These are phyloP conservation scores for Eospalax fontanierii DNA, from an alignment of 2,797 vertebrate genomes.

Conservation along the genomic window DNA sequence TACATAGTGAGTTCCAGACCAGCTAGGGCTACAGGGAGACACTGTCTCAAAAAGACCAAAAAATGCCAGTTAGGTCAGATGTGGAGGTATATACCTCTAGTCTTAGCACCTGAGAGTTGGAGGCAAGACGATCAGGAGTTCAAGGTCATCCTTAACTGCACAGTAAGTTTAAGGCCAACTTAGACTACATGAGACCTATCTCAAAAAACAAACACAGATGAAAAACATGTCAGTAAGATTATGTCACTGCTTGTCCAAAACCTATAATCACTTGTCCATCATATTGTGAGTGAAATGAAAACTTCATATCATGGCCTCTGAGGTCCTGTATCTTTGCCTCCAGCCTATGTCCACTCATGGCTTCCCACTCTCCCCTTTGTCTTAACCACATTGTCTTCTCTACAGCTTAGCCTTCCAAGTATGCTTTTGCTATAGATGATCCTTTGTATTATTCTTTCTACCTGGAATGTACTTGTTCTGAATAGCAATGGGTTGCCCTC, in stretches of 20 bases:
- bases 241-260: neutral
- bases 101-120: neutral
- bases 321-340: neutral
- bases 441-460: conserved; percentile 17
- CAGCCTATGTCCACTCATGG: neutral
- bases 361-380: conserved; percentile 8
- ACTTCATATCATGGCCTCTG: neutral
- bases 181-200: neutral
- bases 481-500: neutral
- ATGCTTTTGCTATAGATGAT: neutral
- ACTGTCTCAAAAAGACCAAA: neutral
- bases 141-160: neutral
- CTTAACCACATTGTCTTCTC: neutral
- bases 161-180: neutral
- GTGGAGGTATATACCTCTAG: neutral
- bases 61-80: neutral
- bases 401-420: neutral
- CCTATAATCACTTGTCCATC: neutral
- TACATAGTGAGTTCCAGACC: neutral
- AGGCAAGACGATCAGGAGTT: neutral
- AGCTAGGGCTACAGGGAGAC: neutral
- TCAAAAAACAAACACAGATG: neutral
- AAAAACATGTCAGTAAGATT: neutral
- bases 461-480: neutral
- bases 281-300: conserved; percentile 56